Conservation (phyloP, 1,140 invertebrate genomes). For the Leucophenga varia region DNA sequence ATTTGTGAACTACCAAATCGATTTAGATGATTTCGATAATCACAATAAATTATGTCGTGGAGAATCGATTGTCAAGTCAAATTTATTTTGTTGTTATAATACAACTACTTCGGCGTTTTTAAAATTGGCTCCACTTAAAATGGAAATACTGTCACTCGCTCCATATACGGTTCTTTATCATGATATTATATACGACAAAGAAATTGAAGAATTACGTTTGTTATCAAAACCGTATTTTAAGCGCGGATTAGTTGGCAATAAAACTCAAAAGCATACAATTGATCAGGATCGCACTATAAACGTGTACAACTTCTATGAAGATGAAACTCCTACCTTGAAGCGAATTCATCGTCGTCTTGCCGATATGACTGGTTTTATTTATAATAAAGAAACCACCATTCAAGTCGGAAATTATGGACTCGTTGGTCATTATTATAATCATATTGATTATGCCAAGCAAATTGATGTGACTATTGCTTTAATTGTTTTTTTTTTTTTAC, state of each 20-base stretch:
- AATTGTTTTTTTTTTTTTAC: too few species aligned
- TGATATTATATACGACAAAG: constrained; percentile 81
- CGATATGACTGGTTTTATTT: constrained; percentile 66
- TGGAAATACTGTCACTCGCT: constrained; percentile 80
- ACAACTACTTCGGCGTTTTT: constrained; percentile 72
- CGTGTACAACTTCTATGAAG: too few species aligned
- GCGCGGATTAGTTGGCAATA: constrained; percentile 73
- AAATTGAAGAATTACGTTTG: constrained; percentile 84
- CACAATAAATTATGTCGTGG: constrained; percentile 88
- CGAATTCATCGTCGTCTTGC: constrained; percentile 70
- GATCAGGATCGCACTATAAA: constrained; percentile 95
- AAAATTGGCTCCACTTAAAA: constrained; percentile 81
- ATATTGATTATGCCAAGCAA: too few species aligned
- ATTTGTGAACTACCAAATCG: too few species aligned
- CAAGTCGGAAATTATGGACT: constrained; percentile 68
- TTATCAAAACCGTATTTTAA: constrained; percentile 82
- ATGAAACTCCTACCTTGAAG: constrained; percentile 73
- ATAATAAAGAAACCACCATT: constrained; percentile 62
- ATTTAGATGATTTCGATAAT: constrained; percentile 57
- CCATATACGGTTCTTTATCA: constrained; percentile 86
- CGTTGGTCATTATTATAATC: constrained; percentile 63
- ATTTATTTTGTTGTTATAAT: constrained; percentile 77
- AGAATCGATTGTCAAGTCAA: constrained; percentile 62
- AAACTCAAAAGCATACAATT: constrained; percentile 89
- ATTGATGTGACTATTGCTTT: too few species aligned